Evolutionary conservation across 1,140 invertebrate species (phyloP), one percentile per base, ranked within the genome.

Genomic region (Drosophila repletoides): DNA sequence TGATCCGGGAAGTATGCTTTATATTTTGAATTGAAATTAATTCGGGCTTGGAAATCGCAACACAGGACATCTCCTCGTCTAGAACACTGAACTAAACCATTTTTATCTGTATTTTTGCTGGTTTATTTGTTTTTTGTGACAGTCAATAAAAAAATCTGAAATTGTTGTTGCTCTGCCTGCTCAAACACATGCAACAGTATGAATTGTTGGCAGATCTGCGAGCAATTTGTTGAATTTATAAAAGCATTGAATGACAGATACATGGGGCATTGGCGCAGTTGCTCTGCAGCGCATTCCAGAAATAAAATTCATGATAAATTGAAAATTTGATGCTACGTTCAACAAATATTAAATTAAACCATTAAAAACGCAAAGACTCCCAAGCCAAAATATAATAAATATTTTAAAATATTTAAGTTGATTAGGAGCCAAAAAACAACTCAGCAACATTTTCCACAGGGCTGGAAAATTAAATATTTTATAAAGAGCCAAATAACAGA

Each of bases 111-210:
- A n/a, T 41, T n/a, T n/a, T 61, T 33, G 69, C 26, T 56, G 49
- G 60, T 70, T 70, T 51, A 53, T 55, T 63, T 56, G 29, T 36
- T 51, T 70, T 26, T 26, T 53, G 31, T 36, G 26, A 72, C 52
- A 73, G 71, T 79, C 80, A 80, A 86, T 86, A 75, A 84, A 83
- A 84, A 53, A n/a, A n/a, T n/a, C 77, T 12, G 1, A 29, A 36
- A 28, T 34, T 31, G 24, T 26, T 31, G 7, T 48, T 51, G 46
- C 9, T 14, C n/a, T 24, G 12, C 19, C 6, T 6, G 45, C 1
- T 51, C 10, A n/a, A 10, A 29, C 5, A 29, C 26, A 31, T 33
- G 58, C 19, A 61, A 43, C 5, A 45, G 2, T 24, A 14, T 41
- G 41, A 34, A 29, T 66, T 34, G 10, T 28, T 34, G 19, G n/a